Evolutionary conservation across 2,888 invertebrate genomes (phyloP), one percentile per base, ranked within the genome.

Genomic region (Apeira syringaria): DNA sequence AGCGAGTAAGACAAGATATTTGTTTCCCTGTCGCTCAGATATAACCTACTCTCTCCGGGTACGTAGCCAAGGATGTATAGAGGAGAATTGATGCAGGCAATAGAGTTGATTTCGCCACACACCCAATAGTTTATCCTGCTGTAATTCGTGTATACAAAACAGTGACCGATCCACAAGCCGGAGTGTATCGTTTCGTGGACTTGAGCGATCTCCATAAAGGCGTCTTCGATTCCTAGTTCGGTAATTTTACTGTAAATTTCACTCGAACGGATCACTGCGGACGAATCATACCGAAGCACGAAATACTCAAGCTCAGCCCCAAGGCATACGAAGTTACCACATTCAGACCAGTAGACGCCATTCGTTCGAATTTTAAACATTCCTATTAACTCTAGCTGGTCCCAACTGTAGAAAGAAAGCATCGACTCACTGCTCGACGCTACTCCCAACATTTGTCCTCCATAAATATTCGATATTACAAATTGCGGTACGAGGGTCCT

Each of bases 401-500:
- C 28, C 43, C 43, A 43, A 24, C 37, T 36, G 9, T 43, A 37
- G 22, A 43, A 37, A 10, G 5, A 32, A 1, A 43, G 3, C 8
- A 12, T 9, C 0, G n/a, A 11, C 12, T 13, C 22, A 3, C 5
- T 22, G 13, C 5, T 11, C 18, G 9, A 24, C 8, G 9, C n/a
- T 4, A 43, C 13, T 28, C 32, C 36, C 2, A 43, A 36, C 27
- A 43, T 22, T 7, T 15, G 37, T 0, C 43, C 43, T 7, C 43
- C 43, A 7, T 26, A 37, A 8, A 43, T 43, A 22, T 5, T n/a
- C 3, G 27, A 24, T 1, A 15, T 36, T 22, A 1, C 20, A 27
- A 13, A 3, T 5, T 8, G 26, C 6, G 28, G 27, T n/a, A 17
- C n/a, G 3, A 43, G 28, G 6, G 4, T 11, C 1, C 0, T 10